Evolutionary conservation across 2,888 invertebrate species (phyloP).

Genomic region (Cactoblastis cactorum): DNA sequence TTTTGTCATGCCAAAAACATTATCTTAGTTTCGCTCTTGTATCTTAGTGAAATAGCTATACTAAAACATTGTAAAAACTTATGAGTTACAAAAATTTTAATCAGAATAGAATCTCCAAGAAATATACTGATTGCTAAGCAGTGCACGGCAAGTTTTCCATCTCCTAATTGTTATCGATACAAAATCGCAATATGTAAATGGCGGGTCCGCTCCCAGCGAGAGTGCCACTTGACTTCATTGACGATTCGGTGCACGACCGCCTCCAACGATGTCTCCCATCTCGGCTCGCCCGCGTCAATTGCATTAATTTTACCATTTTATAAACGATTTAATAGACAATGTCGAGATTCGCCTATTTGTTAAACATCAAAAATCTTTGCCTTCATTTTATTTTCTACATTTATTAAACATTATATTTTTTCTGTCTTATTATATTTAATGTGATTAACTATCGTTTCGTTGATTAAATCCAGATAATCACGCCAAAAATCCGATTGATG

Average conservation of each 20-base stretch:
- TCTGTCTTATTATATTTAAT: neutral
- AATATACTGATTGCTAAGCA: slow-evolving; percentile 33
- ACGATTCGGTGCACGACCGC: slow-evolving; percentile 71
- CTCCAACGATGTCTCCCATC: slow-evolving; percentile 73
- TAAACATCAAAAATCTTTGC: slow-evolving; percentile 32
- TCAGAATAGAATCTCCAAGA: slow-evolving; percentile 17
- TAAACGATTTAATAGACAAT: slow-evolving; percentile 75
- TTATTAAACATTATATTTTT: neutral
- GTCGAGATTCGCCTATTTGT: slow-evolving; percentile 57
- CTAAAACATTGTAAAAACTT: too few species aligned
- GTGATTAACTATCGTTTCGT: neutral
- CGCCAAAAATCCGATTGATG: slow-evolving; percentile 41
- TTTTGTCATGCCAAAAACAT: too few species aligned
- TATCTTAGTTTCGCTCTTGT: too few species aligned
- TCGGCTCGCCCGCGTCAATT: slow-evolving; percentile 69
- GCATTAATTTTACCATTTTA: slow-evolving; percentile 77
- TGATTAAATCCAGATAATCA: slow-evolving; percentile 24
- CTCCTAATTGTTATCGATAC: slow-evolving; percentile 64
- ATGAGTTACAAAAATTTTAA: neutral
- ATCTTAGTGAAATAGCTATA: too few species aligned
- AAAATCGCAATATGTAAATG: slow-evolving; percentile 73
- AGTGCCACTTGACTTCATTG: slow-evolving; percentile 56
- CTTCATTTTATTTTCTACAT: neutral
- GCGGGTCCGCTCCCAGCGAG: slow-evolving; percentile 46
- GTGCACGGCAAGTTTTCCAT: slow-evolving; percentile 44